Conservation (phyloP, 2,113 vertebrate species). For the Leptodactylus fuscus region DNA sequence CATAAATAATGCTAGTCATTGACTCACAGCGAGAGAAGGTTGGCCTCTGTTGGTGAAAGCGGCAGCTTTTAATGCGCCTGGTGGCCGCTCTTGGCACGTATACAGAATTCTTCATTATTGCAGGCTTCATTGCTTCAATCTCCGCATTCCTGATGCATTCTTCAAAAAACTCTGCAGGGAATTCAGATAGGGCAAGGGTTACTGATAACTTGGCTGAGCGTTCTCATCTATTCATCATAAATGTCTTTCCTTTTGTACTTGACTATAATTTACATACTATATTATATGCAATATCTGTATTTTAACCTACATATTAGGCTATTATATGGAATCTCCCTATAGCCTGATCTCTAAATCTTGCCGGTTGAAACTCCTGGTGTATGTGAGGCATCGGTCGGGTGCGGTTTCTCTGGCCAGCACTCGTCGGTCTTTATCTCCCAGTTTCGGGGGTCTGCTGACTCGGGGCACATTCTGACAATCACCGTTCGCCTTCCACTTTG, state of each 20-base stretch:
- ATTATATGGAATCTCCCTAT: background rate
- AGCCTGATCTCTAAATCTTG: too few relatives aligned
- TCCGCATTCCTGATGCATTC: conserved; percentile 95
- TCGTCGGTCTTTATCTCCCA: too few relatives aligned
- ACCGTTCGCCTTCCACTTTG: too few relatives aligned
- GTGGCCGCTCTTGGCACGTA: conserved; percentile 95
- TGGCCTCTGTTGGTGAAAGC: conserved; percentile 86
- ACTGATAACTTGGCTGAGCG: background rate
- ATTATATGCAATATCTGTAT: background rate
- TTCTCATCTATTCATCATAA: background rate
- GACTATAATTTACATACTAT: background rate
- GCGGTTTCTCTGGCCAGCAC: too few relatives aligned
- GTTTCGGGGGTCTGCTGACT: too few relatives aligned
- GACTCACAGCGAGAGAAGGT: conserved; percentile 77
- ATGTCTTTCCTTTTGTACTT: background rate
- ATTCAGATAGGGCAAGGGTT: background rate
- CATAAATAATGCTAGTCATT: conserved; percentile 62
- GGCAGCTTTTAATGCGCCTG: conserved; percentile 94
- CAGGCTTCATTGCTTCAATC: conserved; percentile 93
- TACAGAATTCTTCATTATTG: conserved; percentile 98
- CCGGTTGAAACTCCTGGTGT: too few relatives aligned
- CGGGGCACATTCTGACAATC: too few relatives aligned
- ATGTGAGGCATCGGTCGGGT: too few relatives aligned
- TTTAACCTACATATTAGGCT: too few relatives aligned
- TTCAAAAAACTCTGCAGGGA: conserved; percentile 88